These are phyloP conservation scores for Drosophila ironensis DNA, from an alignment of 1,140 invertebrate genomes.

Conservation along the genomic window DNA sequence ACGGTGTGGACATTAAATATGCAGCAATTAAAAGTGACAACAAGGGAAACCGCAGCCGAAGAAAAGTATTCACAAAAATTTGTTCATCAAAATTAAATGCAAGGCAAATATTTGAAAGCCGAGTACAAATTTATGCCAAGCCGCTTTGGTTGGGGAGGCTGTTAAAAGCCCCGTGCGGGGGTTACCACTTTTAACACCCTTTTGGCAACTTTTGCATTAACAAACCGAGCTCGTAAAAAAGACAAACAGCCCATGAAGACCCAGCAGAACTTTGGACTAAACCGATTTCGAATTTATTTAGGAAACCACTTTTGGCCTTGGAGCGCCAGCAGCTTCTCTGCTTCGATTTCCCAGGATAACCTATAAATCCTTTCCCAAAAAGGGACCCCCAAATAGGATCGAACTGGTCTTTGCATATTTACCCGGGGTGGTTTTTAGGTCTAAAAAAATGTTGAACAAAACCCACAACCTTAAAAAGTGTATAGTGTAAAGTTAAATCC, in stretches of 20 bases:
- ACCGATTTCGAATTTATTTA: constrained; percentile 64
- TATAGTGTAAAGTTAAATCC: no score
- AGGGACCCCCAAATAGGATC: not conserved
- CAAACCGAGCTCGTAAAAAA: constrained; percentile 60
- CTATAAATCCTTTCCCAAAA: constrained; percentile 35
- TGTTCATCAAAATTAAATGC: constrained; percentile 47
- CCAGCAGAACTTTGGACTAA: constrained; percentile 41
- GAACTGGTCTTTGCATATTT: constrained; percentile 16
- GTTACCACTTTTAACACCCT: constrained; percentile 51
- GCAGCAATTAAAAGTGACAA: constrained; percentile 75
- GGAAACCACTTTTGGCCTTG: constrained; percentile 32
- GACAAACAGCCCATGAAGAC: constrained; percentile 48
- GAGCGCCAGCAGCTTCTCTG: constrained; percentile 10
- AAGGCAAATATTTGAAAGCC: constrained; percentile 63
- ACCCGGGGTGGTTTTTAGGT: not conserved
- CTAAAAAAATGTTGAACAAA: not conserved
- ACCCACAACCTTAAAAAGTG: not conserved
- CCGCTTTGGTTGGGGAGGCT: constrained; percentile 8
- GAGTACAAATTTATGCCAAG: constrained; percentile 54
- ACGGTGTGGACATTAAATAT: constrained; percentile 60
- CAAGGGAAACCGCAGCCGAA: constrained; percentile 17
- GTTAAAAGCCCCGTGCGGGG: not conserved
- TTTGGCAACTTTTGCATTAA: constrained; percentile 56
- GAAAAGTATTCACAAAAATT: constrained; percentile 53
- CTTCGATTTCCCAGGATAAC: constrained; percentile 45